Evolutionary conservation across 1,140 invertebrate species (phyloP), one percentile per base, ranked within the genome.

Genomic region (Drosophila takahashii): DNA sequence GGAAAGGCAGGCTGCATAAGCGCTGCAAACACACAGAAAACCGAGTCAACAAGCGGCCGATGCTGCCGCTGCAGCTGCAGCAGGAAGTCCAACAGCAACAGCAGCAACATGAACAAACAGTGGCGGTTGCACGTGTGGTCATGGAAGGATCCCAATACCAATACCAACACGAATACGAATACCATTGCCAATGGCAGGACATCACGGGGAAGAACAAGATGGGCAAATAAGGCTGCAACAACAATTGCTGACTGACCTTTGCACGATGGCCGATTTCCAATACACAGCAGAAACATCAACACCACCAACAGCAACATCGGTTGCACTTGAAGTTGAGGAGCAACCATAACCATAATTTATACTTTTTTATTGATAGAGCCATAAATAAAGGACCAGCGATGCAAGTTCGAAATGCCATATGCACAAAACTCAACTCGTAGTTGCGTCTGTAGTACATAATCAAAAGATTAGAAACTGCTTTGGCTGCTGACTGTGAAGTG

Each of bases 361-460:
- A 83, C n/a, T 80, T 89, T 79, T 87, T 87, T 87, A 87, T 87
- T 89, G 84, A 87, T 54, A 45, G 59, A 77, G 66, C 62, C 84
- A 87, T 87, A 87, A 87, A 87, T 89, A 83, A 79, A 18, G 42
- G 39, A 61, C 51, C 51, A 62, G 42, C 34, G 18, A 57, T 53
- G 51, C 45, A 37, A 48, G 41, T 70, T 57, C 65, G 18, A 58
- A 70, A 71, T 70, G 61, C 65, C 70, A 81, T 89, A 79, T 87
- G 76, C 79, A 67, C 60, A 51, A 22, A 62, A 42, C 53, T 62
- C 78, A 34, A 34, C 29, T 72, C 70, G 71, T 67, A 79, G 74
- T 77, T 87, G 84, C 84, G 84, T 79, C 59, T 80, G 79, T 78
- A 79, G 87, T 89, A 71, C 79, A 80, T 89, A 89, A 89, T 89